A percentile compares a stretch with the other conserved stretches of the same genome.
Conservation (phyloP, 2,888 invertebrate genomes). For the Heliconius charithonia region DNA sequence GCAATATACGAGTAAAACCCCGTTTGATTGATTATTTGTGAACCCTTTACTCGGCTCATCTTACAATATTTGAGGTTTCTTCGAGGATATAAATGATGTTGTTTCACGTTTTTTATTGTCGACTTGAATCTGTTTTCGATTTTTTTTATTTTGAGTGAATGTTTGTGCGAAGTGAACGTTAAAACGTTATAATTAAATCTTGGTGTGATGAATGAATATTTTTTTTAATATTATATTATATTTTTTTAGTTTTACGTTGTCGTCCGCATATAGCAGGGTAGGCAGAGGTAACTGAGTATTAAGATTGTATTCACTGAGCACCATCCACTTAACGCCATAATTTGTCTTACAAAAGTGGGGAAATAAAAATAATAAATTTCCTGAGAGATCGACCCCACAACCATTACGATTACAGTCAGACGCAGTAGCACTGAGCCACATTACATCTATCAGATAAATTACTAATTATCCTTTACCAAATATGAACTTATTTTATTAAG, state of each 20-base stretch:
- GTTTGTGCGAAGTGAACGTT: not conserved
- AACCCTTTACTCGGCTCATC: slow-evolving; percentile 33
- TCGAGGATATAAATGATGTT: slow-evolving; percentile 23
- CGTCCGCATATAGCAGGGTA: no score
- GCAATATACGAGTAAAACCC: slow-evolving; percentile 34
- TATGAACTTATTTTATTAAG: not conserved
- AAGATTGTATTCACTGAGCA: no score
- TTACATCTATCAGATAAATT: not conserved
- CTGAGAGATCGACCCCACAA: not conserved
- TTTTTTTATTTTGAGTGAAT: not conserved
- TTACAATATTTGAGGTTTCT: slow-evolving; percentile 35
- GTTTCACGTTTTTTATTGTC: slow-evolving; percentile 13
- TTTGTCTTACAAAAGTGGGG: not conserved
- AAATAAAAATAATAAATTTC: no score
- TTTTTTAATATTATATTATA: no score
- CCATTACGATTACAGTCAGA: not conserved
- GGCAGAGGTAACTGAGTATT: no score
- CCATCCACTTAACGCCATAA: not conserved
- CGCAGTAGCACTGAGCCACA: not conserved
- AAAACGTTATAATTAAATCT: no score
- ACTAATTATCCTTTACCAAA: no score
- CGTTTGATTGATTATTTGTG: slow-evolving; percentile 41
- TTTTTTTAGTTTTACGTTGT: no score
- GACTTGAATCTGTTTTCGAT: not conserved
- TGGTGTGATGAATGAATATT: no score